Evolutionary conservation across 2,797 vertebrate species (phyloP).

Genomic region (Girardinus metallicus): DNA sequence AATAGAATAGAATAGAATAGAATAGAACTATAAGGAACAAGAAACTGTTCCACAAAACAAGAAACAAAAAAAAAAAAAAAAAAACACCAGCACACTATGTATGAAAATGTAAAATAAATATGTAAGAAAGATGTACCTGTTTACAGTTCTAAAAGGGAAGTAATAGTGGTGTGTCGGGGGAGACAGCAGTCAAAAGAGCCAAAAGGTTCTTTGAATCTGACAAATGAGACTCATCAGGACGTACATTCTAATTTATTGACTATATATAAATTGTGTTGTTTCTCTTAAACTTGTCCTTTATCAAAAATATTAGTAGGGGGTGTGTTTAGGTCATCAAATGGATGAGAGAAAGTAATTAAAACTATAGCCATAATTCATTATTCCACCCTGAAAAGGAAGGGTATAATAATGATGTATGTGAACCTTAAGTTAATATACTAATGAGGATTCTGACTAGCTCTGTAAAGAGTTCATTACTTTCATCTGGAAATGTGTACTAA

Average conservation of each 20-base stretch:
- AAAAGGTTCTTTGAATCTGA: too few relatives aligned
- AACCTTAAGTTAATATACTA: neutral
- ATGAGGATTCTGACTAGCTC: neutral
- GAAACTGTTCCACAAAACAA: neutral
- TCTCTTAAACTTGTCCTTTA: too few relatives aligned
- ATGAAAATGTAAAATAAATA: neutral
- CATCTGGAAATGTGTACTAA: neutral
- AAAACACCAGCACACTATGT: too few relatives aligned
- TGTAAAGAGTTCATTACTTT: neutral
- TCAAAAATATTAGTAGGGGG: neutral
- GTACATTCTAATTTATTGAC: too few relatives aligned
- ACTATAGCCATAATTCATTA: neutral
- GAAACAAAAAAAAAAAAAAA: too few relatives aligned
- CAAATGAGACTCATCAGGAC: too few relatives aligned
- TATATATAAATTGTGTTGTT: too few relatives aligned
- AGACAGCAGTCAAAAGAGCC: too few relatives aligned
- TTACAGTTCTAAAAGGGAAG: neutral
- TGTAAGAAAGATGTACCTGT: neutral
- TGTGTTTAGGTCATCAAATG: neutral
- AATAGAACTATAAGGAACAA: neutral
- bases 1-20: neutral
- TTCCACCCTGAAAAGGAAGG: neutral
- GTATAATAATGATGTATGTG: too few relatives aligned
- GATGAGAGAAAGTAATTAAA: neutral
- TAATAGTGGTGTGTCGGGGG: too few relatives aligned